Percentiles rank a stretch among this genome's conserved stretches.
Conservation (phyloP, 2,113 vertebrate genomes). For the Polypterus senegalus region DNA sequence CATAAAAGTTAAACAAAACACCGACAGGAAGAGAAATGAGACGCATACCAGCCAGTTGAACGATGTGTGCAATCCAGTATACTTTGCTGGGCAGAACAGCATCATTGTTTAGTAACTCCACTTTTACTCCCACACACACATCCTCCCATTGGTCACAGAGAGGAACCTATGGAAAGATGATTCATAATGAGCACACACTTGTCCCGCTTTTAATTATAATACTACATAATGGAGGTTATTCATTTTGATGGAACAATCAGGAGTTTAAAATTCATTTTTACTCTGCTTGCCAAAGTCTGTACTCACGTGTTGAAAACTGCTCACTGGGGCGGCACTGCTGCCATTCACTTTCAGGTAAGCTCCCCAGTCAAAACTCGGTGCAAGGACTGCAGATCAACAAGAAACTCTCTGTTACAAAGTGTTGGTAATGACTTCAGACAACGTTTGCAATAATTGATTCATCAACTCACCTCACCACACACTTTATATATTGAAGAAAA, state of each 20-base stretch:
- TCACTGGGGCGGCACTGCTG: constrained; percentile 69
- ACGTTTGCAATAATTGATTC: too few relatives aligned
- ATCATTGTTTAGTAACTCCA: constrained; percentile 83
- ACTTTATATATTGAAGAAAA: not conserved
- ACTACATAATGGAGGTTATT: not conserved
- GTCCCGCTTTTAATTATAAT: not conserved
- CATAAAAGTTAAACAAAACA: too few relatives aligned
- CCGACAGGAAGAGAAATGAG: too few relatives aligned
- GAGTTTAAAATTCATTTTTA: not conserved
- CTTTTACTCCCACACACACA: constrained; percentile 72
- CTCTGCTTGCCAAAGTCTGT: not conserved
- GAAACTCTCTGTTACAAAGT: not conserved
- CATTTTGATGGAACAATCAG: not conserved
- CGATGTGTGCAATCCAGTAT: constrained; percentile 86
- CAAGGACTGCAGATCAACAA: constrained; percentile 28
- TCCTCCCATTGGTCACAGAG: constrained; percentile 85
- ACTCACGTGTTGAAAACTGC: constrained; percentile 91
- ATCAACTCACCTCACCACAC: not conserved
- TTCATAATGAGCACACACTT: not conserved
- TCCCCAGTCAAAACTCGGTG: constrained; percentile 78
- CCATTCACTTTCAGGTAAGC: constrained; percentile 68
- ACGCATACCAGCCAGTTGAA: constrained; percentile 67
- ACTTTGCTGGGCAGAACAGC: constrained; percentile 80
- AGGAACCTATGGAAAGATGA: constrained; percentile 50
- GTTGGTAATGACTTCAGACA: too few relatives aligned